phyloP scores from a whole-genome alignment of 2,888 invertebrate species.

The Euplexia lucipara region DNA sequence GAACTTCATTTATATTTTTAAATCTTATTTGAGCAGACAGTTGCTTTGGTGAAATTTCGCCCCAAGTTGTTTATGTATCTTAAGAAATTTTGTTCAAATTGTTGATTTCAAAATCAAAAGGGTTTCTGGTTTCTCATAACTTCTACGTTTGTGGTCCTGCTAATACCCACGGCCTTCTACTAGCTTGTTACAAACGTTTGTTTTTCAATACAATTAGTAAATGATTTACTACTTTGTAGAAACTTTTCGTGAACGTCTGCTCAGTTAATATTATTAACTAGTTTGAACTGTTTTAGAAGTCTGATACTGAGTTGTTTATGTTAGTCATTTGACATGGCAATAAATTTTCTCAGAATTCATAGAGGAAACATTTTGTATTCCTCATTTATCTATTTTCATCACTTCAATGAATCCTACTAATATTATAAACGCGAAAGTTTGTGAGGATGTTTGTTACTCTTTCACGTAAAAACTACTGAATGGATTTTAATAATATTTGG shows the following conservation, averaged over 20 bases:
- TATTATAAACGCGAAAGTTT: too few species aligned
- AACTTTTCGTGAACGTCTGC: constrained; percentile 8
- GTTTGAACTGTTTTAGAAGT: constrained; percentile 32
- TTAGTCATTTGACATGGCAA: neutral
- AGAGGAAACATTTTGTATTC: constrained; percentile 11
- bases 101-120: constrained; percentile 20
- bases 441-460: too few species aligned
- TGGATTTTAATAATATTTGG: too few species aligned
- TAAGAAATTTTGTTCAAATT: constrained; percentile 1
- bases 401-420: constrained; percentile 1
- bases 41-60: too few species aligned
- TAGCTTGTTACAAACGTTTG: constrained; percentile 36
- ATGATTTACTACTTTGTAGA: constrained; percentile 35
- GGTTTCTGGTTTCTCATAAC: constrained; percentile 26
- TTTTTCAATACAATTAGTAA: constrained; percentile 37
- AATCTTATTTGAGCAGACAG: too few species aligned
- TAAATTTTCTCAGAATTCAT: constrained; percentile 3
- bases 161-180: constrained; percentile 7
- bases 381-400: constrained; percentile 8
- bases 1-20: too few species aligned
- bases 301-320: constrained; percentile 24
- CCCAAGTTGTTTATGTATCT: neutral
- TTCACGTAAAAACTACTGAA: too few species aligned
- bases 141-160: constrained; percentile 30
- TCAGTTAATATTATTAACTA: constrained; percentile 25